phyloP scores from a whole-genome alignment of 1,140 invertebrate genomes.

The Zaprionus kolodkinae region DNA sequence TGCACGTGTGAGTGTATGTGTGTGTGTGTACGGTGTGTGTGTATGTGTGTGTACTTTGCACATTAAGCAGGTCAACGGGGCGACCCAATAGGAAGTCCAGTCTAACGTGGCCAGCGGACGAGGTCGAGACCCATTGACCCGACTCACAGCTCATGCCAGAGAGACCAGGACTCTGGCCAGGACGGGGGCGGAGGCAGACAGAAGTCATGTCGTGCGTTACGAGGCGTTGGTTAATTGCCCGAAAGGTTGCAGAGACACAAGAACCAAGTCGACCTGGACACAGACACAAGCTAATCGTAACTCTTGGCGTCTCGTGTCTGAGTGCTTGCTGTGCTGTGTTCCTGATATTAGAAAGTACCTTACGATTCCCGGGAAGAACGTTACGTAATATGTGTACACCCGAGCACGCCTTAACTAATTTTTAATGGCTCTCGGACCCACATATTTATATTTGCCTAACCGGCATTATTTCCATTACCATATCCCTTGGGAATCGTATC shows the following conservation, averaged over 20 bases:
- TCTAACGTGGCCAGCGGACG: slow-evolving; percentile 38
- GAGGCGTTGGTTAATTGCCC: slow-evolving; percentile 65
- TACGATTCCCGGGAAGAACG: slow-evolving; percentile 11
- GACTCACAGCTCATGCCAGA: slow-evolving; percentile 1
- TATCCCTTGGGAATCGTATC: background rate
- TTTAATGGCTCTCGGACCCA: background rate
- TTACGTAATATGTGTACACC: slow-evolving; percentile 8
- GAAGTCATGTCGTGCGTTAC: slow-evolving; percentile 72
- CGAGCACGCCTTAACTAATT: slow-evolving; percentile 2
- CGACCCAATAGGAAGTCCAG: slow-evolving; percentile 65
- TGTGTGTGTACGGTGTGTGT: slow-evolving; percentile 36
- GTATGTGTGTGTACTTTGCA: slow-evolving; percentile 50
- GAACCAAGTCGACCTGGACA: slow-evolving; percentile 26
- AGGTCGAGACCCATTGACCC: slow-evolving; percentile 45
- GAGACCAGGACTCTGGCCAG: slow-evolving; percentile 4
- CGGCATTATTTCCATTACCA: background rate
- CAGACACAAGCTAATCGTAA: slow-evolving; percentile 14
- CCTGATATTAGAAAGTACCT: slow-evolving; percentile 26
- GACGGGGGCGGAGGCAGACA: slow-evolving; percentile 12
- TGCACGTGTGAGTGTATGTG: slow-evolving; percentile 24
- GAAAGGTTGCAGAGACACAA: slow-evolving; percentile 42
- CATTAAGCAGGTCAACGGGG: slow-evolving; percentile 66
- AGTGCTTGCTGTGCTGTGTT: slow-evolving; percentile 63
- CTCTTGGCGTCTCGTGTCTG: slow-evolving; percentile 64
- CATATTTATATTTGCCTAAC: slow-evolving; percentile 11